Percentiles rank a stretch among this genome's conserved stretches.
Evolutionary conservation across 2,888 invertebrate species (phyloP).

Genomic region (Mellilla xanthometata): DNA sequence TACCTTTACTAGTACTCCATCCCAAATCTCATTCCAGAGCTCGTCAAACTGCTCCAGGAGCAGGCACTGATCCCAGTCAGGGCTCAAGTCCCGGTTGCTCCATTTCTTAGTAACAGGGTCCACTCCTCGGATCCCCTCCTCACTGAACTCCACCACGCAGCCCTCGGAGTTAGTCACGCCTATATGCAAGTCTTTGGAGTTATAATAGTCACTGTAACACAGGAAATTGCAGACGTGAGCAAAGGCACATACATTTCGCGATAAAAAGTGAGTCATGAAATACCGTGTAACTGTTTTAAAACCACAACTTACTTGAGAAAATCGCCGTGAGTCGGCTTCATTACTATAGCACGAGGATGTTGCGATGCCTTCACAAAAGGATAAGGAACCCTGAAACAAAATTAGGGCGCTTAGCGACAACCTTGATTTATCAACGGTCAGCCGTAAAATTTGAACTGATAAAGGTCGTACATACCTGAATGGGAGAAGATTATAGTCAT

Average conservation of each 20-base stretch:
- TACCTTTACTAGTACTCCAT: slow-evolving; percentile 83
- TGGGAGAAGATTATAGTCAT: slow-evolving; percentile 87
- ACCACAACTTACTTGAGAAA: slow-evolving; percentile 88
- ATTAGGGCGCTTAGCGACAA: slow-evolving; percentile 61
- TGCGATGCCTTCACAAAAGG: slow-evolving; percentile 93
- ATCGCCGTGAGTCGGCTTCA: slow-evolving; percentile 94
- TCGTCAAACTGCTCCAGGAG: slow-evolving; percentile 86
- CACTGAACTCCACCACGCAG: slow-evolving; percentile 92
- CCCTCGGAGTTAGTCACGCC: slow-evolving; percentile 93
- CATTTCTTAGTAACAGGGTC: slow-evolving; percentile 85
- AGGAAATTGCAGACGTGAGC: slow-evolving; percentile 19
- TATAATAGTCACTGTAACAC: slow-evolving; percentile 87
- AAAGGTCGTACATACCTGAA: slow-evolving; percentile 82
- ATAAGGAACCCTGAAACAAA: slow-evolving; percentile 87
- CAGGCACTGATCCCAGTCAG: slow-evolving; percentile 87
- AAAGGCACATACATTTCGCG: slow-evolving; percentile 2
- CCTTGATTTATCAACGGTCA: slow-evolving; percentile 33
- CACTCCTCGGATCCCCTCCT: slow-evolving; percentile 85
- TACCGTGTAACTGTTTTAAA: slow-evolving; percentile 11
- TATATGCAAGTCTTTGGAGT: slow-evolving; percentile 93
- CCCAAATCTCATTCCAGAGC: slow-evolving; percentile 91
- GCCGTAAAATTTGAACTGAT: background rate
- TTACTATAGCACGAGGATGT: slow-evolving; percentile 90
- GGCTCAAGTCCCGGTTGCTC: slow-evolving; percentile 77
- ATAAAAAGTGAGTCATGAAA: slow-evolving; percentile 23